These are phyloP conservation scores for Frieseomelitta varia DNA, from an alignment of 1,140 invertebrate species.

Conservation along the genomic window DNA sequence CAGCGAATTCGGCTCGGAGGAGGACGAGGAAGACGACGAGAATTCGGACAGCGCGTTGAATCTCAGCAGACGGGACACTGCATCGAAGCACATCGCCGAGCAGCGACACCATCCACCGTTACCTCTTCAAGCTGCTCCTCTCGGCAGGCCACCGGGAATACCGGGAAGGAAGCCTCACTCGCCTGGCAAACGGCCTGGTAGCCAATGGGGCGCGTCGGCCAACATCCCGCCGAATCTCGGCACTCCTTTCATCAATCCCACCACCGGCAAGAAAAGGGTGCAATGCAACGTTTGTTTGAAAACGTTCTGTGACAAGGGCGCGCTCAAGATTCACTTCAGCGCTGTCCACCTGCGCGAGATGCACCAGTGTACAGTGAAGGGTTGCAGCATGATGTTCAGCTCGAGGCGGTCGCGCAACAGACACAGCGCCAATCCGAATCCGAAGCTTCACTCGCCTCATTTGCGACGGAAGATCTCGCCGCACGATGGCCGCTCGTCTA, in stretches of 20 bases:
- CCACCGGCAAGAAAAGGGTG: slow-evolving; percentile 97
- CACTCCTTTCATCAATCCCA: slow-evolving; percentile 94
- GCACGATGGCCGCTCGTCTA: slow-evolving; percentile 94
- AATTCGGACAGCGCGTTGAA: slow-evolving; percentile 87
- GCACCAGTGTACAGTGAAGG: slow-evolving; percentile 99
- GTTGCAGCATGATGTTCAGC: slow-evolving; percentile 99
- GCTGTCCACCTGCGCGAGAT: slow-evolving; percentile 99
- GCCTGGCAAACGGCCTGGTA: slow-evolving; percentile 88
- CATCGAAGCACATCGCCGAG: slow-evolving; percentile 74
- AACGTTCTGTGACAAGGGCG: slow-evolving; percentile 99
- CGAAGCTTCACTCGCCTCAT: slow-evolving; percentile 98
- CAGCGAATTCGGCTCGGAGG: slow-evolving; percentile 84
- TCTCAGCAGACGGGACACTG: slow-evolving; percentile 82
- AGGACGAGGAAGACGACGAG: slow-evolving; percentile 86
- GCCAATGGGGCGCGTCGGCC: slow-evolving; percentile 90
- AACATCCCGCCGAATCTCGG: slow-evolving; percentile 92
- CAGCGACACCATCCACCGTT: slow-evolving; percentile 80
- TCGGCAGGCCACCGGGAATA: slow-evolving; percentile 80
- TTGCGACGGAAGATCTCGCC: slow-evolving; percentile 95
- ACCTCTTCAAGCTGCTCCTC: slow-evolving; percentile 68
- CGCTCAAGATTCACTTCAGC: slow-evolving; percentile 99
- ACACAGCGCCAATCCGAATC: slow-evolving; percentile 99
- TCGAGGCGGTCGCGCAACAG: slow-evolving; percentile 96
- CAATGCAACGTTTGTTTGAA: slow-evolving; percentile 99
- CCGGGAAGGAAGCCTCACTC: slow-evolving; percentile 91